phyloP scores from a whole-genome alignment of 1,140 invertebrate genomes.

The Luehdorfia chinensis region DNA sequence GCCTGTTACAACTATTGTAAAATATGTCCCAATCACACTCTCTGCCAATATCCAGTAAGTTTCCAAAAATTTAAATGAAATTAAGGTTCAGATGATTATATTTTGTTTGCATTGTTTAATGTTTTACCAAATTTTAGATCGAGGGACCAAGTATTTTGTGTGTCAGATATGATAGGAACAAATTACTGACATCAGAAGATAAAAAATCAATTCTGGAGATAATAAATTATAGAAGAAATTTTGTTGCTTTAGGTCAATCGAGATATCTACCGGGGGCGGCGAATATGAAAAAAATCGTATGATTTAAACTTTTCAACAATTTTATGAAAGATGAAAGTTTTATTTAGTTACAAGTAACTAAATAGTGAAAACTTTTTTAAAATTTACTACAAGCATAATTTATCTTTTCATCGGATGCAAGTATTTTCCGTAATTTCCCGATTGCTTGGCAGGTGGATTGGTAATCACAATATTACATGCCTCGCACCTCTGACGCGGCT shows the following conservation, averaged over 20 bases:
- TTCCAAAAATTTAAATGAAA: too few species aligned
- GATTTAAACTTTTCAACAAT: conserved; percentile 8
- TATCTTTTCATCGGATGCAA: too few species aligned
- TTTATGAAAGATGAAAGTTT: too few species aligned
- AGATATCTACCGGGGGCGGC: conserved; percentile 45
- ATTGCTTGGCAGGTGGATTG: too few species aligned
- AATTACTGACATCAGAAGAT: conserved; percentile 33
- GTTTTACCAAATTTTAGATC: conserved; percentile 40
- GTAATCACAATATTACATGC: too few species aligned
- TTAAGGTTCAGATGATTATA: too few species aligned
- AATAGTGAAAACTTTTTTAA: too few species aligned
- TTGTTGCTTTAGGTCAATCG: conserved; percentile 47
- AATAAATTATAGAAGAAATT: conserved; percentile 56
- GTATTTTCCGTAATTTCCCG: too few species aligned
- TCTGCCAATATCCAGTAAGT: conserved; percentile 43
- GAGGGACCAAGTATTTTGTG: conserved; percentile 40
- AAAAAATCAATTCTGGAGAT: conserved; percentile 39
- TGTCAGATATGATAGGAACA: conserved; percentile 37
- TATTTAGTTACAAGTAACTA: too few species aligned
- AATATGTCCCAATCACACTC: conserved; percentile 48
- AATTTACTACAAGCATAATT: too few species aligned
- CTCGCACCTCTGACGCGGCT: too few species aligned
- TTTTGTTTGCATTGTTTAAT: too few species aligned
- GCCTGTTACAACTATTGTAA: conserved; percentile 39
- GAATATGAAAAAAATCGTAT: conserved; percentile 65